phyloP scores from a whole-genome alignment of 1,140 invertebrate genomes.

The Stegodyphus mimosarum region DNA sequence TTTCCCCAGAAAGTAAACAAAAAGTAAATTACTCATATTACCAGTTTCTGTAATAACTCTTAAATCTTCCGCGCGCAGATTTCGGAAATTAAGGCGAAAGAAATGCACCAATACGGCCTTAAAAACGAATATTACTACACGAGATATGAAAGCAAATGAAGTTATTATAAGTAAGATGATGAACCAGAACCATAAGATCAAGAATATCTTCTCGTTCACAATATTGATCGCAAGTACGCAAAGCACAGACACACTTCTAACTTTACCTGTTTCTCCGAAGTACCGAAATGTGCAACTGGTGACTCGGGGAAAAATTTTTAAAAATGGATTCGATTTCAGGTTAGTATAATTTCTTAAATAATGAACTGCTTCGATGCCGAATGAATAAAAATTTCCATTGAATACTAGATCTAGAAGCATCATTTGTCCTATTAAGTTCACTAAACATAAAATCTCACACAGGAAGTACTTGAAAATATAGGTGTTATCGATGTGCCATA shows the following conservation, averaged over 20 bases:
- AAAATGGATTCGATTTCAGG: constrained; percentile 65
- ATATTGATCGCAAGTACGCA: constrained; percentile 80
- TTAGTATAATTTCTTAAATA: constrained; percentile 36
- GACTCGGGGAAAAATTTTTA: constrained; percentile 67
- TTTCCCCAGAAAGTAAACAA: constrained; percentile 92
- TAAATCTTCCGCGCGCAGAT: constrained; percentile 28
- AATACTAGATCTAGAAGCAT: constrained; percentile 96
- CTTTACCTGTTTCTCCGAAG: constrained; percentile 74
- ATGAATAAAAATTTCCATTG: constrained; percentile 84
- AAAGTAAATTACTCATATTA: constrained; percentile 94
- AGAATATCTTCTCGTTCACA: constrained; percentile 94
- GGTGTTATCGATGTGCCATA: constrained; percentile 70
- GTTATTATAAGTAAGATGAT: constrained; percentile 76
- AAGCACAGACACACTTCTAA: constrained; percentile 84
- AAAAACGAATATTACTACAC: constrained; percentile 47
- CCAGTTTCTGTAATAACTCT: constrained; percentile 52
- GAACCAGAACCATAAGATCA: constrained; percentile 94
- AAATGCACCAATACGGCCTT: constrained; percentile 28
- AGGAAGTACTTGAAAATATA: constrained; percentile 81
- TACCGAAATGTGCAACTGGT: constrained; percentile 67
- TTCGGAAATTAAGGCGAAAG: constrained; percentile 44
- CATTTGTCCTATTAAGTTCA: constrained; percentile 95
- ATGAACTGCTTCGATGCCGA: constrained; percentile 70
- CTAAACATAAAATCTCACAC: constrained; percentile 79
- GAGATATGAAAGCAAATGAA: constrained; percentile 52